phyloP scores from a whole-genome alignment of 2,113 vertebrate genomes.

The Panthera tigris region DNA sequence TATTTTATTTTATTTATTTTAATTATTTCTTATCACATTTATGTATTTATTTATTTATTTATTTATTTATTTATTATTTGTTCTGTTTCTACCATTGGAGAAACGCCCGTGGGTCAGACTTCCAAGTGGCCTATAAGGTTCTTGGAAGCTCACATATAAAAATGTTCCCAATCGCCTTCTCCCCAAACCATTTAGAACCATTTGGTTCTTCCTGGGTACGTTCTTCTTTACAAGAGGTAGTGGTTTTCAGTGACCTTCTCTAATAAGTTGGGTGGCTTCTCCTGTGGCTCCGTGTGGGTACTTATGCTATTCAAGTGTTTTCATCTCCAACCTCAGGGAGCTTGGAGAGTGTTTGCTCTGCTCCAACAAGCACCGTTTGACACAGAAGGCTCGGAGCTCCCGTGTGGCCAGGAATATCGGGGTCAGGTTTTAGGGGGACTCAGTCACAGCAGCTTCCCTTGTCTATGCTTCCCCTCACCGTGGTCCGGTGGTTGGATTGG shows the following conservation, averaged over 20 bases:
- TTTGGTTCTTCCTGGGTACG: not conserved
- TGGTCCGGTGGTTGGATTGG: fast-evolving
- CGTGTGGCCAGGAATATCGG: fast-evolving
- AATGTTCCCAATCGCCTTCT: not conserved
- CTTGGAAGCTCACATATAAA: not conserved
- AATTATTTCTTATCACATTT: too few species aligned
- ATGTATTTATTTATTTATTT: too few species aligned
- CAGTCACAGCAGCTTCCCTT: fast-evolving
- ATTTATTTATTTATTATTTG: too few species aligned
- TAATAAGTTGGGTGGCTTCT: not conserved
- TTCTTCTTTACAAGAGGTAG: not conserved
- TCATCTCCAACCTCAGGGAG: not conserved
- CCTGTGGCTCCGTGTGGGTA: too few species aligned
- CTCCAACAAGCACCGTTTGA: not conserved
- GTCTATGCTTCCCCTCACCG: fast-evolving
- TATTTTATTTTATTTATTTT: too few species aligned
- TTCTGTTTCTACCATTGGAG: too few species aligned
- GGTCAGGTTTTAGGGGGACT: too few species aligned
- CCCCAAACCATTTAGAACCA: not conserved
- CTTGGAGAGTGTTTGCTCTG: fast-evolving
- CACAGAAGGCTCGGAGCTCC: not conserved
- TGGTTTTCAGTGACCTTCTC: not conserved
- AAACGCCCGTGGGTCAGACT: not conserved
- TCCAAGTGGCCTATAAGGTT: not conserved
- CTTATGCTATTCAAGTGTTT: not conserved